Evolutionary conservation across 2,888 invertebrate genomes (phyloP).

Genomic region (Bellardia bayeri): DNA sequence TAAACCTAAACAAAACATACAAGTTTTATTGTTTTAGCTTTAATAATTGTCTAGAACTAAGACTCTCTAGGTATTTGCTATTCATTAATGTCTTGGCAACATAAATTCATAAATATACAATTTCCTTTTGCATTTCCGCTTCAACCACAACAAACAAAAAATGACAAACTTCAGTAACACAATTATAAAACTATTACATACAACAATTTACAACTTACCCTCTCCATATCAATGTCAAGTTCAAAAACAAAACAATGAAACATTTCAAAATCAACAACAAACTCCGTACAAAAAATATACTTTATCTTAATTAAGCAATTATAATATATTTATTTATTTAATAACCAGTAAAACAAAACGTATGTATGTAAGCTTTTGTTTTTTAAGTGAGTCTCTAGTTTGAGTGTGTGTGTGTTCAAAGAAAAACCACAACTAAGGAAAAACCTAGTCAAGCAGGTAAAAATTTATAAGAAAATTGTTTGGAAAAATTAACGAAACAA

Average conservation of each 20-base stretch:
- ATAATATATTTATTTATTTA: slow-evolving; percentile 15
- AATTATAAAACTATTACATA: neutral
- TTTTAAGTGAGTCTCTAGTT: neutral
- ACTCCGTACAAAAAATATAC: slow-evolving; percentile 19
- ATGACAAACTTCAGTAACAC: neutral
- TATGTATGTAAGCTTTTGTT: slow-evolving; percentile 10
- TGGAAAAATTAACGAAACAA: slow-evolving; percentile 18
- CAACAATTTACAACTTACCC: slow-evolving; percentile 5
- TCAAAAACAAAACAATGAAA: slow-evolving; percentile 51
- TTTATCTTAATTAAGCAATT: slow-evolving; percentile 66
- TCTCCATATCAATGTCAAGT: slow-evolving; percentile 64
- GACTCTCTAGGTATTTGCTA: too few species aligned
- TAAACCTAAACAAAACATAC: too few species aligned
- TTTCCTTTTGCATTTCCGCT: slow-evolving; percentile 6
- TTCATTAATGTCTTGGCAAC: too few species aligned
- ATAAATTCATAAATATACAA: neutral
- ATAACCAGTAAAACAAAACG: slow-evolving; percentile 3
- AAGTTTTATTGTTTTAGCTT: too few species aligned
- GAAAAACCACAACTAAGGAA: slow-evolving; percentile 54
- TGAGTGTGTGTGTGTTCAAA: slow-evolving; percentile 5
- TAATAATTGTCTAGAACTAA: too few species aligned
- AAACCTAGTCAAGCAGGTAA: slow-evolving; percentile 50
- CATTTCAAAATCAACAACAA: slow-evolving; percentile 41
- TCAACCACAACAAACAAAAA: neutral
- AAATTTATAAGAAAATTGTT: slow-evolving; percentile 38